Percentiles rank a stretch among this genome's conserved stretches.
These are phyloP conservation scores for Anthophora plumipes DNA, from an alignment of 2,888 invertebrate species.

Conservation along the genomic window DNA sequence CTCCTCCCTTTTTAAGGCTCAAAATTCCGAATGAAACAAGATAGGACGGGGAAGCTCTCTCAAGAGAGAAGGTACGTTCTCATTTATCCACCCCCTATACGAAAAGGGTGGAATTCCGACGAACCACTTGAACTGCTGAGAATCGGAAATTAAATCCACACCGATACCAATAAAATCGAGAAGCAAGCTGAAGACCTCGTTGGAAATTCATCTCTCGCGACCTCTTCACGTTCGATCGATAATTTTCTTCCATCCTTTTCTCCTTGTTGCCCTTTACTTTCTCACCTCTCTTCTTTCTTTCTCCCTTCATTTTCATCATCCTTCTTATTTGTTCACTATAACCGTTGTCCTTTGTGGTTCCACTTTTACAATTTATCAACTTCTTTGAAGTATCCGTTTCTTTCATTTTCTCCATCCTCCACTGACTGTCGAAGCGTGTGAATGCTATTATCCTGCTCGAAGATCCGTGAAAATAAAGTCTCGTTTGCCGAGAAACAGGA, in stretches of 20 bases:
- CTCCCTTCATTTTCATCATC: too few relatives aligned
- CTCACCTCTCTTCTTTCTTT: not conserved
- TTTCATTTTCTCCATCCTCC: not conserved
- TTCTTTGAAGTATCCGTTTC: not conserved
- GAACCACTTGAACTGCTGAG: constrained; percentile 20
- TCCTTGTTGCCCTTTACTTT: not conserved
- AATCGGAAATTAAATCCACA: constrained; percentile 57
- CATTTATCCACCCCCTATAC: constrained; percentile 30
- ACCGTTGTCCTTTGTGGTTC: too few relatives aligned
- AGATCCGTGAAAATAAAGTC: constrained; percentile 63
- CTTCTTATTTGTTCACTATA: not conserved
- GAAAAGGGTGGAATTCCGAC: constrained; percentile 1
- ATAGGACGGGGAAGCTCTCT: too few relatives aligned
- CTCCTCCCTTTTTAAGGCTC: not conserved
- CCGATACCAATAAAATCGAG: constrained; percentile 56
- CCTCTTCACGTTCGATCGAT: constrained; percentile 20
- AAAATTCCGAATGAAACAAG: constrained; percentile 51
- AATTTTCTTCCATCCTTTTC: not conserved
- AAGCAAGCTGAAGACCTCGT: constrained; percentile 1
- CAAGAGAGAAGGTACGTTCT: constrained; percentile 15
- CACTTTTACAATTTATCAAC: constrained; percentile 22
- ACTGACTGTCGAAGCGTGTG: constrained; percentile 18
- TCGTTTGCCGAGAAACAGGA: constrained; percentile 39
- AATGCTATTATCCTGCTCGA: constrained; percentile 43
- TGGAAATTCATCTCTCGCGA: constrained; percentile 27